A percentile compares a stretch with the other conserved stretches of the same genome.
phyloP scores from a whole-genome alignment of 1,140 invertebrate species.

The Ceratosolen solmsi region DNA sequence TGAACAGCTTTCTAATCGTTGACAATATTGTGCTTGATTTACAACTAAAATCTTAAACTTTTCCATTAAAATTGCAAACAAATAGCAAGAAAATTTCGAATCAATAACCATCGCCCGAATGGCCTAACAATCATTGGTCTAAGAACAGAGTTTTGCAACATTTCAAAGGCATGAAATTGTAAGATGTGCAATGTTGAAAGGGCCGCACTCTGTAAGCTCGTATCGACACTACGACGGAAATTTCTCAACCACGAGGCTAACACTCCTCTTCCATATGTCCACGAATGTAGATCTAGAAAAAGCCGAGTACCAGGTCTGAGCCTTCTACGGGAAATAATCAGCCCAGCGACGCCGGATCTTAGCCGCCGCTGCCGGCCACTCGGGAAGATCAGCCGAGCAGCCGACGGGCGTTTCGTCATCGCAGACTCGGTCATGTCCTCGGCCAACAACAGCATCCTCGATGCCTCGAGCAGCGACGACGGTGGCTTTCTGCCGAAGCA shows the following conservation, averaged over 20 bases:
- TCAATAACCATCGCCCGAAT: no score
- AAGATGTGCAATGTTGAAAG: no score
- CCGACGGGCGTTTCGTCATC: conserved; percentile 83
- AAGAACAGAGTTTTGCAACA: no score
- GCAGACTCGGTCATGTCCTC: conserved; percentile 77
- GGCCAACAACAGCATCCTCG: conserved; percentile 78
- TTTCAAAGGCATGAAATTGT: no score
- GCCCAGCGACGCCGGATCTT: conserved; percentile 72
- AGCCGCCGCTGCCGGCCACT: conserved; percentile 75
- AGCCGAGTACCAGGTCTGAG: conserved; percentile 94
- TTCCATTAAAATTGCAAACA: no score
- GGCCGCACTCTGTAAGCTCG: conserved; percentile 17
- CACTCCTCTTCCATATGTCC: not conserved
- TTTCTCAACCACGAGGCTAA: not conserved
- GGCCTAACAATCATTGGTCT: no score
- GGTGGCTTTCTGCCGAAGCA: conserved; percentile 81
- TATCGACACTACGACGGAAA: not conserved
- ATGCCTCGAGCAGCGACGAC: conserved; percentile 85
- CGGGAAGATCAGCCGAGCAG: conserved; percentile 80
- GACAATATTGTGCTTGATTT: no score
- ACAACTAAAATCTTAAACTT: no score
- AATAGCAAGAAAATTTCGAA: no score
- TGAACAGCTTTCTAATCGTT: no score
- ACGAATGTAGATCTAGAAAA: conserved; percentile 84
- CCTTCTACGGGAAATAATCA: conserved; percentile 76